Percentiles rank a stretch among this genome's conserved stretches.
Evolutionary conservation across 1,140 invertebrate genomes (phyloP).

Genomic region (Neuroterus valhalla): DNA sequence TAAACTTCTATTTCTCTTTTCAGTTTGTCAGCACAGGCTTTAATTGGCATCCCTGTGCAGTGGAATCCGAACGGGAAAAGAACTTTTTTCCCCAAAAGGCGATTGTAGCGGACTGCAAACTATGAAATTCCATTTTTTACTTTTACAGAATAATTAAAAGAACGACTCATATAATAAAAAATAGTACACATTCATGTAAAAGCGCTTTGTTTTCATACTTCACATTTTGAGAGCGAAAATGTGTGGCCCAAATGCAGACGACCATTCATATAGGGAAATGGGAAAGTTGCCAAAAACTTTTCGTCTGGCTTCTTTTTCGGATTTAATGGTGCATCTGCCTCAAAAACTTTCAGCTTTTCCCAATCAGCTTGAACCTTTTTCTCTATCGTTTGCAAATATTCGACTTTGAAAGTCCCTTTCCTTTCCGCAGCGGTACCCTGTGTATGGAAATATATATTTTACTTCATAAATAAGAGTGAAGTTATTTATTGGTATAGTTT

Average conservation of each 20-base stretch:
- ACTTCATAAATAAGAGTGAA: too few species aligned
- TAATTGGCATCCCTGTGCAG: conserved; percentile 98
- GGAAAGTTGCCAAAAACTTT: conserved; percentile 97
- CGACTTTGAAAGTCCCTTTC: conserved; percentile 95
- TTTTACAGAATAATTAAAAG: not conserved
- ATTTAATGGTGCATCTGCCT: conserved; percentile 84
- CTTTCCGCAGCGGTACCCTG: conserved; percentile 76
- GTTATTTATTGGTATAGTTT: too few species aligned
- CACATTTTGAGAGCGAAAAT: conserved; percentile 97
- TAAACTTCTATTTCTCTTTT: conserved; percentile 94
- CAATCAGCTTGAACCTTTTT: conserved; percentile 88
- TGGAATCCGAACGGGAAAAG: conserved; percentile 99
- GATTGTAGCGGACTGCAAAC: conserved; percentile 94
- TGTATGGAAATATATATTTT: too few species aligned
- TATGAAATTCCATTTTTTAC: conserved; percentile 66
- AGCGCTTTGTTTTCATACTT: conserved; percentile 77
- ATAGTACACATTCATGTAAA: conserved; percentile 43
- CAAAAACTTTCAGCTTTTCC: conserved; percentile 86
- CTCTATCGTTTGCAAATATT: conserved; percentile 92
- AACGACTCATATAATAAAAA: conserved; percentile 21
- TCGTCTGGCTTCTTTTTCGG: conserved; percentile 78
- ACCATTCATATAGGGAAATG: conserved; percentile 99
- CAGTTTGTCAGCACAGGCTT: conserved; percentile 98
- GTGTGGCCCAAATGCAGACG: conserved; percentile 97
- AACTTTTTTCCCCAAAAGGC: conserved; percentile 92